Evolutionary conservation across 1,140 invertebrate genomes (phyloP).

Genomic region (Trichoplusia ni): DNA sequence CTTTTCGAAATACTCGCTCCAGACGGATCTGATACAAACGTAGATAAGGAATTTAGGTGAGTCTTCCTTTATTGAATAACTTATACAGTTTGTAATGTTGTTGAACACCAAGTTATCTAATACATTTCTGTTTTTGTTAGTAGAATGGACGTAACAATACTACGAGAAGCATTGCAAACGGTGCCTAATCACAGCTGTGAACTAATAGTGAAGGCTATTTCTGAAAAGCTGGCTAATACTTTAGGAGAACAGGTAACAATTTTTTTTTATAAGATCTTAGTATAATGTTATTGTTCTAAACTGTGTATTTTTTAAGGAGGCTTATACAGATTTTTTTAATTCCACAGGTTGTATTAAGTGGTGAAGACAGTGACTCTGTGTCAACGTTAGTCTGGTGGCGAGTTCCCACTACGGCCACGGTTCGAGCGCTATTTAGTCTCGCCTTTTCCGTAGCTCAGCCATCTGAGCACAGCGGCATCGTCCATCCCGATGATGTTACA

Average conservation of each 20-base stretch:
- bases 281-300: no score
- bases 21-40: constrained; percentile 69
- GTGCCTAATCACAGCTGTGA: constrained; percentile 76
- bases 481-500: constrained; percentile 76
- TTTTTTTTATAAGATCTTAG: constrained; percentile 6
- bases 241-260: constrained; percentile 83
- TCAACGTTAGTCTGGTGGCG: constrained; percentile 74
- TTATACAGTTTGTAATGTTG: neutral
- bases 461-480: constrained; percentile 46
- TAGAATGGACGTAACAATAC: constrained; percentile 74
- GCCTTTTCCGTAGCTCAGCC: constrained; percentile 65
- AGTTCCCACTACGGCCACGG: constrained; percentile 67
- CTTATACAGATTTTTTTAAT: neutral
- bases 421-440: constrained; percentile 70
- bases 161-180: constrained; percentile 77
- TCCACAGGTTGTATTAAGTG: constrained; percentile 61
- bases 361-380: constrained; percentile 65
- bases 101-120: neutral
- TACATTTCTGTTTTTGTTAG: constrained; percentile 37
- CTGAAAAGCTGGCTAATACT: constrained; percentile 88
- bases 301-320: neutral
- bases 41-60: constrained; percentile 72
- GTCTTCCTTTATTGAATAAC: neutral
- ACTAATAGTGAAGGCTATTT: constrained; percentile 82
- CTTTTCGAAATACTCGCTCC: constrained; percentile 86